Conservation (phyloP, 2,113 vertebrate species). For the Euleptes europaea region DNA sequence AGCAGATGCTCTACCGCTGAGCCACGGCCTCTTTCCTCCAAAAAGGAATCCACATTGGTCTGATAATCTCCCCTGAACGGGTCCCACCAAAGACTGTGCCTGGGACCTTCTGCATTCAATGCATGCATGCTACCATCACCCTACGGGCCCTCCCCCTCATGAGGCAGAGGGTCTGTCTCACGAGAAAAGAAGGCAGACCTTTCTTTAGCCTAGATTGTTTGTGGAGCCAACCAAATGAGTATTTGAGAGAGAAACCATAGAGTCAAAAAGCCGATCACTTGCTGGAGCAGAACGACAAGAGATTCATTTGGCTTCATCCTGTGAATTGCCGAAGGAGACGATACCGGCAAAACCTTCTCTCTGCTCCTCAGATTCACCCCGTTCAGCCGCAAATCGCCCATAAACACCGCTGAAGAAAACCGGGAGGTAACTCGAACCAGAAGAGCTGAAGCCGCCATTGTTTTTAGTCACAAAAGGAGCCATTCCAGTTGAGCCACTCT, state of each 20-base stretch:
- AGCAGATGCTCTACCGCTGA: no score
- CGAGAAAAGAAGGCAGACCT: no score
- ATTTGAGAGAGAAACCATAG: constrained; percentile 14
- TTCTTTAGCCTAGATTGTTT: no score
- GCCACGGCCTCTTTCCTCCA: no score
- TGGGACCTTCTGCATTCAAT: no score
- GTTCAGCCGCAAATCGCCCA: constrained; percentile 26
- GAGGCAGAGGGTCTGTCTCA: no score
- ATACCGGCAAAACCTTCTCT: not conserved
- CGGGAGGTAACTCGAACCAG: constrained; percentile 40
- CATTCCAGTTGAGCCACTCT: constrained; percentile 37
- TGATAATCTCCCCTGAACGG: no score
- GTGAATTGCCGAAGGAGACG: not conserved
- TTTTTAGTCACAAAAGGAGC: constrained; percentile 73
- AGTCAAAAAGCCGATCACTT: constrained; percentile 42
- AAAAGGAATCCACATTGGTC: no score
- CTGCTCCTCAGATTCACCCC: constrained; percentile 8
- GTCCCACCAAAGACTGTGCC: no score
- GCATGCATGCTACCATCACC: no score
- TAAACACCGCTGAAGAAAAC: constrained; percentile 34
- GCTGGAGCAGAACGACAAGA: not conserved
- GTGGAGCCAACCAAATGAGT: no score
- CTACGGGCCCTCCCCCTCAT: no score
- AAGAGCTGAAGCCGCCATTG: constrained; percentile 69
- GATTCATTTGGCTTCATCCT: constrained; percentile 31